phyloP scores from a whole-genome alignment of 2,797 vertebrate genomes.

The Onychomys leucogaster region DNA sequence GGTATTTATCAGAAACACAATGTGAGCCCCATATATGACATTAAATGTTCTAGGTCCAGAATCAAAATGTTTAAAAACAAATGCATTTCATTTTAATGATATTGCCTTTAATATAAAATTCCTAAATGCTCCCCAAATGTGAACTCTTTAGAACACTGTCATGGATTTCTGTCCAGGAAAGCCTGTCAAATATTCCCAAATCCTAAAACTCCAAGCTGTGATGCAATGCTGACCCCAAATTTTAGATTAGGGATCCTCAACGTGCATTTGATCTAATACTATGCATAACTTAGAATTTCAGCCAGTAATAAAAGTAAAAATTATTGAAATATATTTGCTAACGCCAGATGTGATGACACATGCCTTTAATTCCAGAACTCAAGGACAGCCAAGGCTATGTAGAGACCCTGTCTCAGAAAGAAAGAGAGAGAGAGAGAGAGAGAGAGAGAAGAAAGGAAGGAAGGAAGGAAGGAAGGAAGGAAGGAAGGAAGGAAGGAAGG shows the following conservation, averaged over 20 bases:
- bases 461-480: neutral
- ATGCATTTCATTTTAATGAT: neutral
- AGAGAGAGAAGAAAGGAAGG: neutral
- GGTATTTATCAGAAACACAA: neutral
- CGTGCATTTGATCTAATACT: neutral
- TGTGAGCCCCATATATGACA: rapidly evolving
- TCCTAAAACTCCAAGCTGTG: neutral
- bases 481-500: neutral
- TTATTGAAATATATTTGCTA: neutral
- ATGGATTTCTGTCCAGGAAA: neutral
- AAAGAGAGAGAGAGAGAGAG: neutral
- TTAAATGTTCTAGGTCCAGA: neutral
- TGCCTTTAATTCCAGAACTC: neutral
- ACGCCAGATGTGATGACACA: neutral
- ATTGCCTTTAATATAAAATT: neutral
- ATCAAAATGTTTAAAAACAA: neutral
- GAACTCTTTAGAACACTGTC: neutral
- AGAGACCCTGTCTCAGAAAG: neutral
- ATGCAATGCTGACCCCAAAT: neutral
- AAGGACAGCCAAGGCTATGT: neutral
- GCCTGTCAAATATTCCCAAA: neutral
- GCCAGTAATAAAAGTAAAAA: neutral
- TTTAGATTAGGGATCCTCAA: neutral
- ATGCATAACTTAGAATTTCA: neutral
- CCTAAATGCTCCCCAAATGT: neutral